Percentiles rank a stretch among this genome's conserved stretches.
Evolutionary conservation across 2,797 vertebrate genomes (phyloP).

Genomic region (Falco concolor): DNA sequence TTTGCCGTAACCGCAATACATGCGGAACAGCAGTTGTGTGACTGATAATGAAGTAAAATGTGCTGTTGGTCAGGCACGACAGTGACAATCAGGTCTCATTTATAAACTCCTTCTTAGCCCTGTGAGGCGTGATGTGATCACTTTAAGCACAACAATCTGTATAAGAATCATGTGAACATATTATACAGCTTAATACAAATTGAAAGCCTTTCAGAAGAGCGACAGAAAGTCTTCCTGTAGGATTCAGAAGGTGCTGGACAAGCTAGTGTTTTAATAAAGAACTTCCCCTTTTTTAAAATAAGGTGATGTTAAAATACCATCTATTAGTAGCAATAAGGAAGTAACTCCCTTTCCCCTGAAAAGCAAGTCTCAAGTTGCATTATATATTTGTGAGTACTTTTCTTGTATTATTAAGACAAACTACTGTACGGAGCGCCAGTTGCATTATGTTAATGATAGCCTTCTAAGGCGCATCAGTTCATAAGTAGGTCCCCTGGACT

Average conservation of each 20-base stretch:
- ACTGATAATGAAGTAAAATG: background rate
- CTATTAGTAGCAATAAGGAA: background rate
- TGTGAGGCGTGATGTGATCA: background rate
- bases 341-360: background rate
- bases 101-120: background rate
- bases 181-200: background rate
- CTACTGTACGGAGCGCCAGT: background rate
- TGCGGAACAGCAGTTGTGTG: background rate
- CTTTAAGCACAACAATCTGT: background rate
- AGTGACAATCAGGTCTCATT: background rate
- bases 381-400: background rate
- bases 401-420: background rate
- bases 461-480: background rate
- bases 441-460: background rate
- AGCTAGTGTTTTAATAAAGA: background rate
- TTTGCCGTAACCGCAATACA: background rate
- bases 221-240: background rate
- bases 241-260: background rate
- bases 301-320: background rate
- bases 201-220: background rate
- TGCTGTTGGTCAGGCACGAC: background rate
- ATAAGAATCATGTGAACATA: fast-evolving
- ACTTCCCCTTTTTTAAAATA: background rate
- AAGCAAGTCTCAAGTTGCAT: background rate
- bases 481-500: background rate